phyloP scores from a whole-genome alignment of 2,113 vertebrate genomes.

The Vulpes lagopus region DNA sequence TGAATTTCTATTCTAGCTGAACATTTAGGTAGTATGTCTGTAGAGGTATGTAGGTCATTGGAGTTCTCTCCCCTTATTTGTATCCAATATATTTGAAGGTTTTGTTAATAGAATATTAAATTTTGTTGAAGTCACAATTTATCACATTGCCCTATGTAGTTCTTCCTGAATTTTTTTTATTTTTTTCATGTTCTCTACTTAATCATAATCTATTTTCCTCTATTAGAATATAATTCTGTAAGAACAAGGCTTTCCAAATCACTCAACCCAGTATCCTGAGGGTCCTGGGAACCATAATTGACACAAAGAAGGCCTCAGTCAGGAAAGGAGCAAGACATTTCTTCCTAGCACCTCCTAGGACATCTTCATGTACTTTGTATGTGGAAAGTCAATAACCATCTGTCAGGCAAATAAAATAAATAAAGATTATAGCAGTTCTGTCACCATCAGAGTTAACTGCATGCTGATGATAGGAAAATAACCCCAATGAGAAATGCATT shows the following conservation, averaged over 20 bases:
- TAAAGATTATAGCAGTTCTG: neutral
- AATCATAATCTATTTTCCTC: neutral
- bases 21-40: conserved; percentile 72
- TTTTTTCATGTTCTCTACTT: neutral
- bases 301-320: neutral
- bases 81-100: conserved; percentile 65
- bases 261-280: neutral
- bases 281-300: neutral
- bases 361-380: neutral
- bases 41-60: conserved; percentile 78
- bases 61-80: conserved; percentile 73
- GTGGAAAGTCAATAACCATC: neutral
- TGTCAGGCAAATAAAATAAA: neutral
- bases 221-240: neutral
- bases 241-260: neutral
- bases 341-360: neutral
- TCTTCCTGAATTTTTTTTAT: neutral
- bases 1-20: conserved; percentile 40
- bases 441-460: neutral
- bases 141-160: neutral
- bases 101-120: conserved; percentile 65
- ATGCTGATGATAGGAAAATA: conserved; percentile 10
- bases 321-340: neutral
- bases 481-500: neutral
- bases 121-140: neutral